phyloP scores from a whole-genome alignment of 2,113 vertebrate species.

The Mesocricetus auratus region DNA sequence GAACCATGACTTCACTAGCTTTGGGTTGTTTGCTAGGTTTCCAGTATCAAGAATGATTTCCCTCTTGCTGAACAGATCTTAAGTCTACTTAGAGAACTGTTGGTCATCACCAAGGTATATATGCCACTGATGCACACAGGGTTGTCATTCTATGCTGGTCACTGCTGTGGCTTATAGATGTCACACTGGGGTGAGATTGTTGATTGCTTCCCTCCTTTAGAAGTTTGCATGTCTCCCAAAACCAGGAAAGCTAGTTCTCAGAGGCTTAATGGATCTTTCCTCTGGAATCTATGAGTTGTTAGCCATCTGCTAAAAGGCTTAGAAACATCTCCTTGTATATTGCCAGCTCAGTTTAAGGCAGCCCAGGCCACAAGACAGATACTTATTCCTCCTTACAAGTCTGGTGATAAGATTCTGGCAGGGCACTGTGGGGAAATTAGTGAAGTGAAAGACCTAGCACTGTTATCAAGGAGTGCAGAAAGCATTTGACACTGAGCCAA shows the following conservation, averaged over 20 bases:
- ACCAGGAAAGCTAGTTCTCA: background rate
- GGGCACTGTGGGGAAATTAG: background rate
- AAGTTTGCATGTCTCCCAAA: background rate
- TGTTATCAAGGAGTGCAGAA: background rate
- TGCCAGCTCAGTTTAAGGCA: background rate
- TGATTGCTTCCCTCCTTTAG: background rate
- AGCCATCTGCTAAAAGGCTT: background rate
- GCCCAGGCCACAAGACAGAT: background rate
- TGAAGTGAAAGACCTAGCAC: background rate
- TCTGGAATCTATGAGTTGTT: background rate
- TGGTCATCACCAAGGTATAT: background rate
- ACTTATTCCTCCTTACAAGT: background rate
- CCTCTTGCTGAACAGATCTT: background rate
- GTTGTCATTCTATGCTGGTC: background rate
- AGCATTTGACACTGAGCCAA: background rate
- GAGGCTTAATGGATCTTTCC: background rate
- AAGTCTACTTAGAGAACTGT: background rate
- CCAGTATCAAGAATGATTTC: background rate
- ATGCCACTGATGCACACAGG: background rate
- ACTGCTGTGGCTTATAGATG: background rate
- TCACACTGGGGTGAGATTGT: background rate
- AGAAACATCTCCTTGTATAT: background rate
- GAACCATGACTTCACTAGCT: background rate
- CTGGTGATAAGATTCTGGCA: background rate
- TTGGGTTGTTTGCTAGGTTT: background rate